Base-by-base conservation (phyloP, 1,140 invertebrate species). In the Heliconius himera region DNA sequence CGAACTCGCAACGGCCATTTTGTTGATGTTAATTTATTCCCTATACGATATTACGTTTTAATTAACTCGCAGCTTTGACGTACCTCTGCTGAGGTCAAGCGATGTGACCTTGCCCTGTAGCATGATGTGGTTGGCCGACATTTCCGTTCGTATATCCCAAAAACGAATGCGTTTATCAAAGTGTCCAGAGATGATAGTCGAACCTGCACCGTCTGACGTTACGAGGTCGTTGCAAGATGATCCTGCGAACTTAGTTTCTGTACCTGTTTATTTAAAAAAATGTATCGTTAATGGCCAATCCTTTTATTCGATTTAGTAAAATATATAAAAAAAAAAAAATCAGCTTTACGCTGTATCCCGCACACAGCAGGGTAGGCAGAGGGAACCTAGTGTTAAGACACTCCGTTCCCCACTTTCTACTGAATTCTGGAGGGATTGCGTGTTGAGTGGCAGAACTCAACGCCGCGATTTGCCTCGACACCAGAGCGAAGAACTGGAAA, bases 151-250 rank as follows among this genome's bases (percentile, higher is more conserved):
- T 80, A 97, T 97, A 89, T 99, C 99, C 99, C 99, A 99, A 93
- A 99, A 99, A 56, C 99, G 96, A 86, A 99, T 98, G 85, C 96
- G 97, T 93, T 99, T 99, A 95, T 99, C 99, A 94, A 98, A 99
- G 95, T 99, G 99, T 20, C 98, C 99, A 85, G 98, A 99, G 81
- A 99, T 98, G 81, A 99, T 98, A 33, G 97, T 98, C 18, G 97
- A 97, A n/a, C 98, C 98, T 2, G 97, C 96, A 60, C 97, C 96
- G 87, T 99, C 97, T 29, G 96, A 97, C 74, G 97, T 98, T 46
- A 99, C 98, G 29, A 99, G 95, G 95, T 99, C 99, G 93, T 99
- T 99, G 93, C 99, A 99, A 89, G 97, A 98, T 11, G 98, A 99
- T 26, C 98, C 98, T 78, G 98, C 98, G 92, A 99, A 99, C 95